Percentiles rank a stretch among this genome's conserved stretches.
Evolutionary conservation across 2,113 vertebrate genomes (phyloP).

Genomic region (Salminus brasiliensis): DNA sequence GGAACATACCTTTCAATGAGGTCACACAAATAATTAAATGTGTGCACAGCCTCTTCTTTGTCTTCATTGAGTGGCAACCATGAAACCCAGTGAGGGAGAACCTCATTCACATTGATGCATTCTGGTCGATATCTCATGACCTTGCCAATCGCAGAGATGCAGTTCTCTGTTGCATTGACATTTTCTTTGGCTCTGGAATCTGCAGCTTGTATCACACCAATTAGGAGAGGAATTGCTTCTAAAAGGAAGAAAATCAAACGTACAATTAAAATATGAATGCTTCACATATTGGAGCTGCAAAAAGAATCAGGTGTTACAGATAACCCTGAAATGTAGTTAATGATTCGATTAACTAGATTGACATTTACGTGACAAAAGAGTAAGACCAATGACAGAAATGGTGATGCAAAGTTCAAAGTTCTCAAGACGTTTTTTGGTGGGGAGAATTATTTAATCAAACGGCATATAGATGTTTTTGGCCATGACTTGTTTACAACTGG

Average conservation of each 20-base stretch:
- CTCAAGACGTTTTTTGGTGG: too few species aligned
- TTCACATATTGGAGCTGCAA: neutral
- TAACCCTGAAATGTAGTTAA: too few species aligned
- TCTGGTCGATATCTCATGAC: conserved; percentile 95
- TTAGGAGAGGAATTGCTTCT: conserved; percentile 94
- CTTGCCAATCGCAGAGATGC: conserved; percentile 97
- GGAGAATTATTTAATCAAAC: too few species aligned
- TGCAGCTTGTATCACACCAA: conserved; percentile 90
- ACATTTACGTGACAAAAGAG: too few species aligned
- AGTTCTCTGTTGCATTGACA: conserved; percentile 97
- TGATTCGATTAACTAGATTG: too few species aligned
- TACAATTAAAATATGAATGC: neutral
- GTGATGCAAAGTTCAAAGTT: too few species aligned
- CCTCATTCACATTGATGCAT: conserved; percentile 89
- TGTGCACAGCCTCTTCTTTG: conserved; percentile 97
- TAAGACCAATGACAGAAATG: too few species aligned
- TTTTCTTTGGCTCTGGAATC: conserved; percentile 96
- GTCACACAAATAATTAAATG: conserved; percentile 94
- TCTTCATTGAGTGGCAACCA: conserved; percentile 98
- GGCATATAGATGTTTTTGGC: too few species aligned
- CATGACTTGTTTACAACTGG: neutral
- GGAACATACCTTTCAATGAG: conserved; percentile 90
- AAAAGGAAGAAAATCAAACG: conserved; percentile 29
- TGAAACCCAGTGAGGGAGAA: conserved; percentile 95
- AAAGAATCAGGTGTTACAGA: too few species aligned